Conservation (phyloP, 1,140 invertebrate species). For the Neoseiulus cucumeris region DNA sequence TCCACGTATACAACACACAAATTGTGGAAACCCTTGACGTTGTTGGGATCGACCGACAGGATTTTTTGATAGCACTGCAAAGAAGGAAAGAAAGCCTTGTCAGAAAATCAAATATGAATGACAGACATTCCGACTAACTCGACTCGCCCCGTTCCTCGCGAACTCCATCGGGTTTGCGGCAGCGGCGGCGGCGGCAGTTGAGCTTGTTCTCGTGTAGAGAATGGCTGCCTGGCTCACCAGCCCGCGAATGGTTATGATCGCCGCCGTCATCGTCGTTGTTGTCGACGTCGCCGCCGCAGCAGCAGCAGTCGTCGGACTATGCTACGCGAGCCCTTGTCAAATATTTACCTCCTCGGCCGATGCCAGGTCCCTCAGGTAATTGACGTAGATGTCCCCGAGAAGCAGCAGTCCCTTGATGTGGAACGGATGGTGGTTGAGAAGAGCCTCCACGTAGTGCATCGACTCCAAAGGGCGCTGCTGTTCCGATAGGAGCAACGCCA, state of each 20-base stretch:
- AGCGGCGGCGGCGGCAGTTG: too few species aligned
- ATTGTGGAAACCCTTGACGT: constrained; percentile 85
- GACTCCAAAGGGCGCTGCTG: constrained; percentile 66
- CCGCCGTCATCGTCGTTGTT: too few species aligned
- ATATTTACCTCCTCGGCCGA: constrained; percentile 60
- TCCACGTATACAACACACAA: constrained; percentile 86
- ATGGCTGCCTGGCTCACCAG: too few species aligned
- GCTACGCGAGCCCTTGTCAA: constrained; percentile 1
- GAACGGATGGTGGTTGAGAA: constrained; percentile 73
- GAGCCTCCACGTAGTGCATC: constrained; percentile 69
- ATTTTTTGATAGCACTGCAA: constrained; percentile 70
- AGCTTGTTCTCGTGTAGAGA: too few species aligned
- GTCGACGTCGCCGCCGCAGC: too few species aligned
- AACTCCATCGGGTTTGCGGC: too few species aligned
- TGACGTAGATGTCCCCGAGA: constrained; percentile 94
- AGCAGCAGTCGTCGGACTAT: too few species aligned
- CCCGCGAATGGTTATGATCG: too few species aligned
- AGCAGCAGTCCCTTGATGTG: constrained; percentile 84
- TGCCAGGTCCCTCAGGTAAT: constrained; percentile 76
- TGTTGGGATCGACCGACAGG: constrained; percentile 59
- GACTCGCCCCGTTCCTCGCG: too few species aligned
- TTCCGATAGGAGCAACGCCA: constrained; percentile 71
- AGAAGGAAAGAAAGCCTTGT: neutral
- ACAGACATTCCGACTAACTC: too few species aligned
- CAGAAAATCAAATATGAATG: too few species aligned